A percentile compares a stretch with the other conserved stretches of the same genome.
Conservation (phyloP, 2,797 vertebrate species). For the Typhlichthys subterraneus region DNA sequence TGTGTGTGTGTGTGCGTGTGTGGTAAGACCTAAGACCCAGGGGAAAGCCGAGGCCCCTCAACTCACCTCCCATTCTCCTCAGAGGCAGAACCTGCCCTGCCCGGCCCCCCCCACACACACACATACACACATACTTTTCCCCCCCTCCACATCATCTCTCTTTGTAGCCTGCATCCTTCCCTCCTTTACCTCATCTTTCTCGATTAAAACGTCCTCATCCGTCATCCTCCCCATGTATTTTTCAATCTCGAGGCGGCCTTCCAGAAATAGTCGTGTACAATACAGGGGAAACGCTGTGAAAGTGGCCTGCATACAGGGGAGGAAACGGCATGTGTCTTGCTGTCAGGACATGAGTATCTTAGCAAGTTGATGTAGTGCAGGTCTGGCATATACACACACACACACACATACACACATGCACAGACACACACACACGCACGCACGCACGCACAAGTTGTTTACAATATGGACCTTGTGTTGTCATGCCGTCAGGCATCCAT, state of each 20-base stretch:
- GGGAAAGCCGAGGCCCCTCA: conserved; percentile 59
- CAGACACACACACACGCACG: neutral
- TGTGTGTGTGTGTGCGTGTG: conserved; percentile 30
- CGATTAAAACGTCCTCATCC: conserved; percentile 10
- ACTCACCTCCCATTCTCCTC: conserved; percentile 46
- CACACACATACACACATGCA: neutral
- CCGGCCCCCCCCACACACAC: conserved; percentile 7
- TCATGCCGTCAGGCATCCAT: too few relatives aligned
- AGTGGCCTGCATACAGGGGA: too few relatives aligned
- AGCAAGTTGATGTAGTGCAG: too few relatives aligned
- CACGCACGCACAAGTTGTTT: neutral
- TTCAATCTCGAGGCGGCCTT: neutral
- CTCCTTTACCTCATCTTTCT: conserved; percentile 6
- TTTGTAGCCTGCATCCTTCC: neutral
- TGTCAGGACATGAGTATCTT: too few relatives aligned
- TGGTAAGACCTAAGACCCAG: conserved; percentile 36
- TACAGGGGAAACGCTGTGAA: too few relatives aligned
- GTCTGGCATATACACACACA: too few relatives aligned
- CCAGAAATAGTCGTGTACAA: neutral
- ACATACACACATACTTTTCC: neutral
- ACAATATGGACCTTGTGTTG: too few relatives aligned
- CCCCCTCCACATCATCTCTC: neutral
- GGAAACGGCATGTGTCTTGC: too few relatives aligned
- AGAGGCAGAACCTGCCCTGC: conserved; percentile 36
- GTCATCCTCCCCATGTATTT: neutral